Evolutionary conservation across 2,888 invertebrate species (phyloP).

Genomic region (Sialis lutaria): DNA sequence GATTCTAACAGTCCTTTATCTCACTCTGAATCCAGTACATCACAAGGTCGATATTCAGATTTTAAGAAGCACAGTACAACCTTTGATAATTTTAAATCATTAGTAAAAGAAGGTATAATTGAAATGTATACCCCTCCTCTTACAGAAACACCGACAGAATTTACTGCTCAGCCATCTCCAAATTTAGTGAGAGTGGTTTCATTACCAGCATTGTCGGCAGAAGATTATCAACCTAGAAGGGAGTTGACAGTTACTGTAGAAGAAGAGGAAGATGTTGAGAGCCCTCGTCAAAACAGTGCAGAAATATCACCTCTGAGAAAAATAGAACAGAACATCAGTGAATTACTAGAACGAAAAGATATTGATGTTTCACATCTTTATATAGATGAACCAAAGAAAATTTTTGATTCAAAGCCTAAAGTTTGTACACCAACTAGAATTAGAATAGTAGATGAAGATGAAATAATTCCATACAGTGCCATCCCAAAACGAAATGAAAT

Average conservation of each 20-base stretch:
- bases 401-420: not conserved
- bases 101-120: constrained; percentile 52
- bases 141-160: constrained; percentile 41
- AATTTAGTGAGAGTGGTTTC: constrained; percentile 51
- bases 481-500: constrained; percentile 34
- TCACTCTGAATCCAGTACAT: constrained; percentile 25
- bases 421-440: not conserved
- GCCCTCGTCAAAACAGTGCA: constrained; percentile 39
- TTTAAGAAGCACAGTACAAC: constrained; percentile 57
- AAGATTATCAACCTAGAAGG: constrained; percentile 39
- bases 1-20: constrained; percentile 19
- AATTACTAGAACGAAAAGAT: constrained; percentile 34
- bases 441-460: not conserved
- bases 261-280: constrained; percentile 51
- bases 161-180: constrained; percentile 36
- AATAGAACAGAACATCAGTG: constrained; percentile 56
- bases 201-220: constrained; percentile 41
- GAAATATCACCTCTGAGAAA: constrained; percentile 50
- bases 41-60: constrained; percentile 35
- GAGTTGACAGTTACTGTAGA: constrained; percentile 53
- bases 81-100: constrained; percentile 58
- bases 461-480: constrained; percentile 1
- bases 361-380: constrained; percentile 17
- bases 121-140: constrained; percentile 34
- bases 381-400: constrained; percentile 1